These are phyloP conservation scores for Diabrotica balteata DNA, from an alignment of 2,888 invertebrate genomes.

Conservation along the genomic window DNA sequence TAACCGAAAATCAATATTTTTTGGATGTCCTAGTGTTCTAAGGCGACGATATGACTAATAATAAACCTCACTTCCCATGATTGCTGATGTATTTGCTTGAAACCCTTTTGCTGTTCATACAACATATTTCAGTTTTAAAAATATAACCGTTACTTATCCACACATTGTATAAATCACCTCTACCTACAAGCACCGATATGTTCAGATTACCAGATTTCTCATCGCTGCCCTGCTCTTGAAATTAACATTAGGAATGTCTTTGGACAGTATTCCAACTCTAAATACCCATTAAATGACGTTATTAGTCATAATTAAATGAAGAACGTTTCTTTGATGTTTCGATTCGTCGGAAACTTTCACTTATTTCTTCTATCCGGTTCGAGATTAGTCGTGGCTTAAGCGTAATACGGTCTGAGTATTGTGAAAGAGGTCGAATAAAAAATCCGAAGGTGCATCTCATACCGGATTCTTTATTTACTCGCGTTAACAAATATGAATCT, in stretches of 20 bases:
- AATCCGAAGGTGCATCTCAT: neutral
- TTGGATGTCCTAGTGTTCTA: too few relatives aligned
- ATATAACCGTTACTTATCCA: too few relatives aligned
- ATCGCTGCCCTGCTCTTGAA: conserved; percentile 2
- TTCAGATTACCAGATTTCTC: conserved; percentile 20
- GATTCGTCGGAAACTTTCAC: conserved; percentile 23
- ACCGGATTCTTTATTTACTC: neutral
- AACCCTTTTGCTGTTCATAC: too few relatives aligned
- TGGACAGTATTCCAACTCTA: conserved; percentile 10
- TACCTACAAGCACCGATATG: neutral
- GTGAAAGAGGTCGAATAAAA: neutral
- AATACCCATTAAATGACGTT: conserved; percentile 13
- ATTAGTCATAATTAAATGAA: conserved; percentile 24
- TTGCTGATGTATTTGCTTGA: too few relatives aligned
- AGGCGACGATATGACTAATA: too few relatives aligned
- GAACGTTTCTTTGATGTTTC: conserved; percentile 8
- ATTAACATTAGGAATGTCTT: conserved; percentile 17
- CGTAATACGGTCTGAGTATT: neutral
- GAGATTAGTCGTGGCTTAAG: neutral
- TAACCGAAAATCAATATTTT: too few relatives aligned
- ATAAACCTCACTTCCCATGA: too few relatives aligned
- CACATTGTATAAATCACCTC: too few relatives aligned
- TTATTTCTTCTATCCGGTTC: conserved; percentile 10
- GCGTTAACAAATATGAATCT: neutral
- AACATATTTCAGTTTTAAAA: too few relatives aligned